Conservation (phyloP, 2,888 invertebrate genomes). For the Matsumyia berberina region DNA sequence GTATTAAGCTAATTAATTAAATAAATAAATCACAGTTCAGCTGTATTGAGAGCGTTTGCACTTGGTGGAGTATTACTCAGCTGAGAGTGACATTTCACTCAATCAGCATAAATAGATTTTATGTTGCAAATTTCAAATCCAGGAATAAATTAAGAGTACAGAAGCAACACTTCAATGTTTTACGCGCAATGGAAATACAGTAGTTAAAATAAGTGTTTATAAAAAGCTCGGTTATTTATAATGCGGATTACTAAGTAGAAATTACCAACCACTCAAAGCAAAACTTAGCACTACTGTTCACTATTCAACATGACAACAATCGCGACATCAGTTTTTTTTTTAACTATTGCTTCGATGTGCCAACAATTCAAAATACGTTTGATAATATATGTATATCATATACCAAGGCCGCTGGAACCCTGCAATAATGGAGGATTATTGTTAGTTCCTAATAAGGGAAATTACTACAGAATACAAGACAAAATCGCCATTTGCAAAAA, state of each 20-base stretch:
- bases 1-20: too few relatives aligned
- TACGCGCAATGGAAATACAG: background rate
- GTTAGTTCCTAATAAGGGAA: too few relatives aligned
- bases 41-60: background rate
- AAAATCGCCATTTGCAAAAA: too few relatives aligned
- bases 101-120: background rate
- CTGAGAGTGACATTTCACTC: background rate
- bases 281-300: background rate
- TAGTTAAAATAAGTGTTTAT: background rate
- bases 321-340: too few relatives aligned
- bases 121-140: background rate
- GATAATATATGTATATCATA: too few relatives aligned
- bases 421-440: too few relatives aligned
- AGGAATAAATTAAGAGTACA: background rate
- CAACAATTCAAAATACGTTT: too few relatives aligned
- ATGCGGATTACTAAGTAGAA: background rate
- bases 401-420: too few relatives aligned
- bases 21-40: too few relatives aligned
- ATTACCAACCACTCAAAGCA: background rate
- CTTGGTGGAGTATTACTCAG: background rate
- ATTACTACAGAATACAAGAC: too few relatives aligned
- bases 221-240: background rate
- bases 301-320: too few relatives aligned
- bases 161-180: background rate
- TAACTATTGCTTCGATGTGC: too few relatives aligned